Base-by-base conservation (phyloP, 2,888 invertebrate genomes). In the Drosophila pseudotakahashii region DNA sequence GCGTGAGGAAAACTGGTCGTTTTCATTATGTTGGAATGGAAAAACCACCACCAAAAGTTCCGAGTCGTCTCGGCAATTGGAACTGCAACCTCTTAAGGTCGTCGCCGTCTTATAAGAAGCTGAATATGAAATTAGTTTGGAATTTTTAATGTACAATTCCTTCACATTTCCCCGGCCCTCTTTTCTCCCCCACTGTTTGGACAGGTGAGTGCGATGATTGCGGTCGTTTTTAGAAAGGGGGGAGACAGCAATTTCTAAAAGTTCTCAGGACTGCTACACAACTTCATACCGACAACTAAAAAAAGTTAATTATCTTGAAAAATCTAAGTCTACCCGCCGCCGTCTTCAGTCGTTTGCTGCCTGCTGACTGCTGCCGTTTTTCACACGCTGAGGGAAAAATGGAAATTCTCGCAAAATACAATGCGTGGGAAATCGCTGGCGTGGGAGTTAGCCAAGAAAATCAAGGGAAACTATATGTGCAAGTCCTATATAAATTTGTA, bases 381-480 rank as follows among this genome's bases (percentile, higher is more conserved):
- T 90, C 89, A 90, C 89, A 89, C 90, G 90, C 83, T 87, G 79
- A 30, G 76, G 77, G 71, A 63, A 63, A 71, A 71, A 71, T 87
- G 83, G 81, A 83, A 89, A 90, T 88, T 88, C 90, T 79, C 67
- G 58, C 78, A 71, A 71, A 71, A 83, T 71, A 85, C 87, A 85
- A 88, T 86, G 81, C 90, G 90, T 90, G 90, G 91, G 90, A 90
- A 87, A 83, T 76, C 55, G 71, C 66, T 73, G 74, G 85, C 88
- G 85, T 82, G 81, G 82, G 81, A 82, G 81, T 52, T 66, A 74
- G 50, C 54, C 50, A 73, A 69, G 70, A 81, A 71, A 39, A 68
- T 64, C 62, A 44, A 57, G 53, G 47, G 70, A 68, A 68, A 44
- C 50, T 57, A 58, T 58, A 55, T 53, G 48, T 63, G 39, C 16